These are phyloP conservation scores for Caradrina clavipalpis DNA, from an alignment of 2,888 invertebrate species.

Conservation along the genomic window DNA sequence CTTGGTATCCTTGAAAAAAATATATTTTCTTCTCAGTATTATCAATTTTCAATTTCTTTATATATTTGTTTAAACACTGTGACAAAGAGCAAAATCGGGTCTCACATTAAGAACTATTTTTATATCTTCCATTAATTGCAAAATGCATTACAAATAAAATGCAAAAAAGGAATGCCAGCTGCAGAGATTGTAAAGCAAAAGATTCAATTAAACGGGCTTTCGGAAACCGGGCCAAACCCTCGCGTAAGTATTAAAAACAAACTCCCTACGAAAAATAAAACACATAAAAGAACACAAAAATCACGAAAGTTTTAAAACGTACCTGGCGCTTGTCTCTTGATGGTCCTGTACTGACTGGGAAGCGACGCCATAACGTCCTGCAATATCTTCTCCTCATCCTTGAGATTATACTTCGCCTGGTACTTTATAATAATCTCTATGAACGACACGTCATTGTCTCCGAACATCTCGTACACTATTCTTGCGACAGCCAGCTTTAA, in stretches of 20 bases:
- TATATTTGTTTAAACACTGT: too few relatives aligned
- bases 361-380: slow-evolving; percentile 76
- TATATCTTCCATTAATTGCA: too few relatives aligned
- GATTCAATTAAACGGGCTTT: neutral
- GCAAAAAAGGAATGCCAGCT: neutral
- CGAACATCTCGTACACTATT: slow-evolving; percentile 79
- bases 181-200: neutral
- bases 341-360: slow-evolving; percentile 71
- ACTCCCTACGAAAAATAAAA: neutral
- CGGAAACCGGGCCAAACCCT: neutral
- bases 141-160: neutral
- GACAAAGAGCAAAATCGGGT: neutral
- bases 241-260: neutral
- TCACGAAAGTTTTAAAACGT: slow-evolving; percentile 61
- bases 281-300: neutral
- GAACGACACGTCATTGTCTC: slow-evolving; percentile 78
- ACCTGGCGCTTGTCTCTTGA: slow-evolving; percentile 80
- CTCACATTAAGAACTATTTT: neutral
- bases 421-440: slow-evolving; percentile 83
- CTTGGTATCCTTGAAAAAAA: too few relatives aligned
- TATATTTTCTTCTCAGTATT: neutral
- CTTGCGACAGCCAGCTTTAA: slow-evolving; percentile 69
- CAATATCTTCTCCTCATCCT: slow-evolving; percentile 78
- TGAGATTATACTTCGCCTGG: slow-evolving; percentile 73
- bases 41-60: neutral